Conservation (phyloP, 2,888 invertebrate species). For the Hydrotaea diabolus region DNA sequence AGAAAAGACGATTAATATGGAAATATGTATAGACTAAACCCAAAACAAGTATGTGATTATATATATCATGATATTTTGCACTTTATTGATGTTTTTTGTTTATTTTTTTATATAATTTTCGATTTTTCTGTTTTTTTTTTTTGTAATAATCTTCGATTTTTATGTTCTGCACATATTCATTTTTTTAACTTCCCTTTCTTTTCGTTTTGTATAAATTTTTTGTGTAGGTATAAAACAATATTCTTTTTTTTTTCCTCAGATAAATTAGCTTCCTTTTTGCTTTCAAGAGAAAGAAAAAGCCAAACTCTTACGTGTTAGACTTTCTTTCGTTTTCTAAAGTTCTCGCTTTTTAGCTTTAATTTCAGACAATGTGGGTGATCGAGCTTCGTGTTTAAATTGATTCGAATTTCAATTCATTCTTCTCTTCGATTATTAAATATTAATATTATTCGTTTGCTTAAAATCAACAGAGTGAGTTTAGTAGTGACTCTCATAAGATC, state of each 20-base stretch:
- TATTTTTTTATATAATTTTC: conserved; percentile 7
- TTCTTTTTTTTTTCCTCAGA: neutral
- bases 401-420: neutral
- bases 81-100: conserved; percentile 16
- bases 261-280: neutral
- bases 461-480: neutral
- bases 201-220: conserved; percentile 15
- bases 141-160: neutral
- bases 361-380: neutral
- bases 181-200: neutral
- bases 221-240: conserved; percentile 20
- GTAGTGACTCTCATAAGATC: conserved; percentile 3
- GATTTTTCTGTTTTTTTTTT: neutral
- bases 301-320: neutral
- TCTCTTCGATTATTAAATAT: neutral
- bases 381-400: neutral
- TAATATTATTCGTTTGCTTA: neutral
- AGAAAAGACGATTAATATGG: too few species aligned
- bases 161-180: neutral
- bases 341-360: neutral
- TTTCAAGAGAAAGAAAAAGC: too few species aligned
- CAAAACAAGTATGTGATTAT: too few species aligned
- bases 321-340: neutral
- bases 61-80: neutral
- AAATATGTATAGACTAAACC: too few species aligned